A percentile compares a stretch with the other conserved stretches of the same genome.
Conservation (phyloP, 37 sponge, comb jelly and placozoan species). For the Corticium candelabrum region DNA sequence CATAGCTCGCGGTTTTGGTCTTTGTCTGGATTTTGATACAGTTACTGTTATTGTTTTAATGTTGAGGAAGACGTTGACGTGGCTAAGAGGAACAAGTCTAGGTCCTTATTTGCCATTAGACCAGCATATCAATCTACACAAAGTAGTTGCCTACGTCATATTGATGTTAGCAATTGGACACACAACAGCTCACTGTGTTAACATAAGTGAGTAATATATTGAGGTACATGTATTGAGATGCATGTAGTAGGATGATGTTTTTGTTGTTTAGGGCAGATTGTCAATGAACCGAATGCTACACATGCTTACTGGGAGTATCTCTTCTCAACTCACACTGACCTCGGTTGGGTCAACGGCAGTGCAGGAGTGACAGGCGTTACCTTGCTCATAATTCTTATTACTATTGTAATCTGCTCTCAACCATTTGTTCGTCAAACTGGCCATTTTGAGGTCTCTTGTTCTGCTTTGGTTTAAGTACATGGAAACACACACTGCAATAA, state of each 20-base stretch:
- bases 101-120: slow-evolving; percentile 64
- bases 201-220: slow-evolving; percentile 53
- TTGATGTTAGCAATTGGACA: slow-evolving; percentile 38
- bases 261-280: not conserved
- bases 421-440: slow-evolving; percentile 67
- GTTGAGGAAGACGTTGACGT: slow-evolving; percentile 54
- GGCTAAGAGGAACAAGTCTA: slow-evolving; percentile 53
- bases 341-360: slow-evolving; percentile 54
- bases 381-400: slow-evolving; percentile 34
- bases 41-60: slow-evolving; percentile 54
- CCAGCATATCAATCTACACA: slow-evolving; percentile 79
- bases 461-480: not conserved
- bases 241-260: too few species aligned
- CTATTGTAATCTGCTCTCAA: slow-evolving; percentile 50
- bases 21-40: slow-evolving; percentile 60
- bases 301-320: slow-evolving; percentile 35
- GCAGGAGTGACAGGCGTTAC: slow-evolving; percentile 53
- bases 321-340: slow-evolving; percentile 25
- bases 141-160: slow-evolving; percentile 47
- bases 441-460: slow-evolving; percentile 62
- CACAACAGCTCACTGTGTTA: slow-evolving; percentile 41
- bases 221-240: too few species aligned
- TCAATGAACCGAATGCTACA: not conserved
- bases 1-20: slow-evolving; percentile 69
- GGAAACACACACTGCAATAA: not conserved